phyloP scores from a whole-genome alignment of 2,888 invertebrate genomes.

The Archips xylosteana region DNA sequence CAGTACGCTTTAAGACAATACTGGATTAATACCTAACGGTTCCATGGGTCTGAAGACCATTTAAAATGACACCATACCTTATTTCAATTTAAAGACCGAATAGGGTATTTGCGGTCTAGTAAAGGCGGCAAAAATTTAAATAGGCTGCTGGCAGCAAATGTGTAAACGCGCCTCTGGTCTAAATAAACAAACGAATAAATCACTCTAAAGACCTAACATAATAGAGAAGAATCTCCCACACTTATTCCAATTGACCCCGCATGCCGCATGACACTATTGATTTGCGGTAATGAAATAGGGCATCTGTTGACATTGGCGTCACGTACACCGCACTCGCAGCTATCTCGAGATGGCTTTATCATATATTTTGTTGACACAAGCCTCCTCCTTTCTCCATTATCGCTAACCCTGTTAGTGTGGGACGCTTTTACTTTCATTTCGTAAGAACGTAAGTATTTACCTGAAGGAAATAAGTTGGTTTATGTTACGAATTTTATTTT shows the following conservation, averaged over 20 bases:
- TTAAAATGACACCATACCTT: no score
- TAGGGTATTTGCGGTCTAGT: no score
- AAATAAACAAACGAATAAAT: background rate
- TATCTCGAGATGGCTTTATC: slow-evolving; percentile 58
- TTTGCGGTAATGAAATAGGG: slow-evolving; percentile 21
- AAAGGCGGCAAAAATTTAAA: no score
- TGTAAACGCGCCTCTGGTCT: no score
- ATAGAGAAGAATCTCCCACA: slow-evolving; percentile 8
- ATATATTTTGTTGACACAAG: slow-evolving; percentile 51
- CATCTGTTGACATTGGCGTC: slow-evolving; percentile 37
- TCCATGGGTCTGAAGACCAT: no score
- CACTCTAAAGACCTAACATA: background rate
- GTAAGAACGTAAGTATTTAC: background rate
- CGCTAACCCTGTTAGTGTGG: slow-evolving; percentile 14
- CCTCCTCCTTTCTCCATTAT: slow-evolving; percentile 21
- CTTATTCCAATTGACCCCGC: slow-evolving; percentile 11
- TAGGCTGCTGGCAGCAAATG: no score
- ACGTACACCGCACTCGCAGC: slow-evolving; percentile 46
- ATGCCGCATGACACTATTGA: slow-evolving; percentile 15
- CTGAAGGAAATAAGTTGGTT: no score
- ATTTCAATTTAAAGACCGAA: no score
- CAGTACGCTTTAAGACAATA: no score
- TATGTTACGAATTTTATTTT: no score
- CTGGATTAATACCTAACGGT: no score
- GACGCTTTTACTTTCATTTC: background rate